These are phyloP conservation scores for Maccullochella peelii DNA, from an alignment of 2,113 vertebrate species.

Conservation along the genomic window DNA sequence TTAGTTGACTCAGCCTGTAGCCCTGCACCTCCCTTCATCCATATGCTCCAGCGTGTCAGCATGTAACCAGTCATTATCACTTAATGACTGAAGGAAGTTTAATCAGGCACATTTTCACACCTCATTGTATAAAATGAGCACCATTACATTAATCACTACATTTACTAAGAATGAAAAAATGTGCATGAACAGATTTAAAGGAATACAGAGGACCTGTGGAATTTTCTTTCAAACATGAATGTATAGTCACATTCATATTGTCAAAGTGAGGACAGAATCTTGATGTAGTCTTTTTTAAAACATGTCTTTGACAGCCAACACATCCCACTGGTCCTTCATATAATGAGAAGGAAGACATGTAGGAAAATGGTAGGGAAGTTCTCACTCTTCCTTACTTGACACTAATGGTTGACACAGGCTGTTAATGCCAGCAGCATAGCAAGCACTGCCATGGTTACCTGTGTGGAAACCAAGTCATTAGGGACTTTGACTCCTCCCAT, in stretches of 20 bases:
- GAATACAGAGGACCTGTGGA: not conserved
- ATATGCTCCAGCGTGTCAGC: constrained; percentile 12
- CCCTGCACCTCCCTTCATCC: not conserved
- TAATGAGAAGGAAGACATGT: constrained; percentile 38
- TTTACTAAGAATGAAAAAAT: not conserved
- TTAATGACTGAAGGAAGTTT: constrained; percentile 54
- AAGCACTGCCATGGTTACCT: constrained; percentile 80
- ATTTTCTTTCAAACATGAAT: not conserved
- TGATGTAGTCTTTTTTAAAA: constrained; percentile 5
- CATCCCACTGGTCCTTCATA: constrained; percentile 2
- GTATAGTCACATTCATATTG: not conserved
- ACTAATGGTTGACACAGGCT: constrained; percentile 57
- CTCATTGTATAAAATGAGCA: constrained; percentile 56
- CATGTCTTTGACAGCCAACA: constrained; percentile 18
- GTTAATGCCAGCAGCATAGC: constrained; percentile 58
- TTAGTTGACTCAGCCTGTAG: not conserved
- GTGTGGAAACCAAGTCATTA: constrained; percentile 69
- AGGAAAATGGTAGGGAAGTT: constrained; percentile 47
- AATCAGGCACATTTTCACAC: constrained; percentile 72
- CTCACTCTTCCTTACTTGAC: constrained; percentile 55
- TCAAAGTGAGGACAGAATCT: not conserved
- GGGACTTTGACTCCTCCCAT: constrained; percentile 69
- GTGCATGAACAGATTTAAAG: not conserved
- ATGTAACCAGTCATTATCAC: constrained; percentile 43
- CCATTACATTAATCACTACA: not conserved